A percentile compares a stretch with the other conserved stretches of the same genome.
Evolutionary conservation across 2,888 invertebrate species (phyloP).

Genomic region (Acanthosepion lycidas): DNA sequence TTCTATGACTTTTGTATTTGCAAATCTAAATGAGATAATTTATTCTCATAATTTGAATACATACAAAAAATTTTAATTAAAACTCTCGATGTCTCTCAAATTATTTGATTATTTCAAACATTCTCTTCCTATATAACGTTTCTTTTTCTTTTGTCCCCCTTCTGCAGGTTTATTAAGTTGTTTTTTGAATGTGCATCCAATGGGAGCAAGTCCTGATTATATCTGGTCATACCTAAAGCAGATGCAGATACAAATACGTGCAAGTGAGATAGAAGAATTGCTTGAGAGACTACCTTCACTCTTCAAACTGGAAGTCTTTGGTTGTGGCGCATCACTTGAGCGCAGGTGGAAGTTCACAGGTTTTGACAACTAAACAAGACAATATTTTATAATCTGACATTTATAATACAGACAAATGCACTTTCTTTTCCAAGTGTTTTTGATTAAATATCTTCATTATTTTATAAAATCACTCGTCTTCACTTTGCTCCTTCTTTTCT

Average conservation of each 20-base stretch:
- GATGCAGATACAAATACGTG: conserved; percentile 82
- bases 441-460: not conserved
- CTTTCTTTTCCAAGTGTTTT: not conserved
- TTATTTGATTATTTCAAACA: not conserved
- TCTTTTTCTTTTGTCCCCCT: not conserved
- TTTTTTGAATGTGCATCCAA: conserved; percentile 93
- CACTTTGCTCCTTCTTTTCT: no score
- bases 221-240: conserved; percentile 92
- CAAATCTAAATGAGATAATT: no score
- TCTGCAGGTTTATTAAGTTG: conserved; percentile 84
- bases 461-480: no score
- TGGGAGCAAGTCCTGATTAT: conserved; percentile 91
- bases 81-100: no score
- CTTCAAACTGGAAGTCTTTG: conserved; percentile 85
- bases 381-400: not conserved
- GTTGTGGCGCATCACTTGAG: conserved; percentile 89
- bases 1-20: no score
- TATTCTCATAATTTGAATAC: no score
- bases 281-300: conserved; percentile 86
- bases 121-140: not conserved
- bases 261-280: conserved; percentile 79
- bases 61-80: no score
- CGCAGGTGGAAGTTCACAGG: conserved; percentile 90
- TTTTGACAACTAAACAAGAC: conserved; percentile 67
- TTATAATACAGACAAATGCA: not conserved